A percentile compares a stretch with the other conserved stretches of the same genome.
These are phyloP conservation scores for Styela clava DNA, from an alignment of 23 tunicate species.

Conservation along the genomic window DNA sequence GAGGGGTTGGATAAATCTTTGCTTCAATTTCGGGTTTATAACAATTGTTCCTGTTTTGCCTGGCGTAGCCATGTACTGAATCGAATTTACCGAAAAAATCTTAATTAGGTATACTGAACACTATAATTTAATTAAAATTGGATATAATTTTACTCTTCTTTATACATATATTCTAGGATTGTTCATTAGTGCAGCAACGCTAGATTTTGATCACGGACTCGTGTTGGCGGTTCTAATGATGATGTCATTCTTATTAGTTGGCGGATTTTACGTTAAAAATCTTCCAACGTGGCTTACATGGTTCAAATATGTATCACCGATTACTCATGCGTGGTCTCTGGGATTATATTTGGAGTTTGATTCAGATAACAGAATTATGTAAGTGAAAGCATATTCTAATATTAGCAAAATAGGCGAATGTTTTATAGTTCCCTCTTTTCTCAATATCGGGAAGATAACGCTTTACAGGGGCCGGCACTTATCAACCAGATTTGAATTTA, in stretches of 20 bases:
- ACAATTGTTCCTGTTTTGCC: too few relatives aligned
- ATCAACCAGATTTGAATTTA: too few relatives aligned
- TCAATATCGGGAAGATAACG: too few relatives aligned
- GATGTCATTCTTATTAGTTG: slow-evolving; percentile 78
- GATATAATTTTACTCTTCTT: too few relatives aligned
- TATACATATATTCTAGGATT: slow-evolving; percentile 51
- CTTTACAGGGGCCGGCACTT: not conserved
- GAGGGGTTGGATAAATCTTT: too few relatives aligned
- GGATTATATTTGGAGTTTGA: slow-evolving; percentile 65
- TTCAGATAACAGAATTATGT: slow-evolving; percentile 61
- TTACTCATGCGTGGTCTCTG: slow-evolving; percentile 58
- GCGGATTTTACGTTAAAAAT: slow-evolving; percentile 80
- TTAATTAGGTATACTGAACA: too few relatives aligned
- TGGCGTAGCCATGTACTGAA: too few relatives aligned
- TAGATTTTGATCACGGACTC: slow-evolving; percentile 86
- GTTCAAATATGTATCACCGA: slow-evolving; percentile 62
- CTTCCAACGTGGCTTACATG: slow-evolving; percentile 71
- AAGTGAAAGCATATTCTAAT: too few relatives aligned
- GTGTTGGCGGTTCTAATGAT: slow-evolving; percentile 78
- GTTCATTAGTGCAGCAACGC: slow-evolving; percentile 82
- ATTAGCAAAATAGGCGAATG: not conserved
- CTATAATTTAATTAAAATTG: too few relatives aligned
- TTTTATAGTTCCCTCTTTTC: not conserved
- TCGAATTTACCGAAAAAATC: too few relatives aligned
- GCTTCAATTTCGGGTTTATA: too few relatives aligned